Base-by-base conservation (phyloP, 37 sponge, comb jelly and placozoan genomes). In the Oopsacas minuta region DNA sequence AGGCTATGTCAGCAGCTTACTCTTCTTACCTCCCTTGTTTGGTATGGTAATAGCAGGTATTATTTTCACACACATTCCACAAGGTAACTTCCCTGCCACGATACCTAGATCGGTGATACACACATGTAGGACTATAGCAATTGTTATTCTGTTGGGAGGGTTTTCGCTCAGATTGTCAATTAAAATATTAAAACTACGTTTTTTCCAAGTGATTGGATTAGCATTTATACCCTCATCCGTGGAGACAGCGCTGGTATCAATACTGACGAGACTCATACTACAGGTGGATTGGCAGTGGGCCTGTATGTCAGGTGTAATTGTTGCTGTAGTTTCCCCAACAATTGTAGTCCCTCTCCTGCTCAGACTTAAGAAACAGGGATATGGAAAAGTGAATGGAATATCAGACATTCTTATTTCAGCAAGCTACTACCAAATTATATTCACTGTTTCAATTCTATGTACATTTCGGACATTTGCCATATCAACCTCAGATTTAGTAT, bases 31-130 rank as follows among this genome's bases (percentile, higher is more conserved):
- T 12, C 75, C 75, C 17, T 32, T 61, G 75, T 3, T 12, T 20
- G 75, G 75, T 61, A 61, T 61, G 75, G 75, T 61, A 3, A 5
- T 61, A 61, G 75, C 75, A 61, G 75, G 75, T 3, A 12, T 61
- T 3, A 61, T 61, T 32, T 61, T 61, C 75, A 61, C 75, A 10
- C 20, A 61, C 75, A 61, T 12, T n/a, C 75, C 75, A 61, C 75
- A 12, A 5, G 75, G 22, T 3, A 12, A 20, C 5, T 61, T 61
- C 30, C 75, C 75, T 12, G 75, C 28, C 28, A 5, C 7, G 1
- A 12, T 61, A 61, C 75, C 75, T 5, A 10, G 75, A 10, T 61
- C 75, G 3, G 1, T 61, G 1, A 3, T 34, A 3, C 28, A 61
- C 28, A 12, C 75, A 3, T 61, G 75, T 12, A 61, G 75, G 22